Evolutionary conservation across 35 echinoderm and acorn worm genomes (phyloP).

Genomic region (Hemicentrotus pulcherrimus): DNA sequence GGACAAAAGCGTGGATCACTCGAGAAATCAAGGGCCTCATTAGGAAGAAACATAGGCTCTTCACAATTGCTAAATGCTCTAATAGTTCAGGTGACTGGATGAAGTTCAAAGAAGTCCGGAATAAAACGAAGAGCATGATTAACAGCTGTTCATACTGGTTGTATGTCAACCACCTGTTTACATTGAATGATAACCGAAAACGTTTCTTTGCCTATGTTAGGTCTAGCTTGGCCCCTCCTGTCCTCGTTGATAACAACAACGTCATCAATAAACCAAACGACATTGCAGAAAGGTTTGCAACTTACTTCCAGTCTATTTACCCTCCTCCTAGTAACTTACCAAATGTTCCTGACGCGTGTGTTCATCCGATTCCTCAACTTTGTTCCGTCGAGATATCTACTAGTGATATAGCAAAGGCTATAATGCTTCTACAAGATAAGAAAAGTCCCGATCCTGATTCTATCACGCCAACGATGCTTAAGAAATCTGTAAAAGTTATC

Average conservation of each 20-base stretch:
- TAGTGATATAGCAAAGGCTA: background rate
- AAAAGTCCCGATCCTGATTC: slow-evolving; percentile 41
- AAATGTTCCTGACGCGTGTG: background rate
- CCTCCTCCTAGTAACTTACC: slow-evolving; percentile 11
- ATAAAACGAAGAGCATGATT: slow-evolving; percentile 17
- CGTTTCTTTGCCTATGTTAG: slow-evolving; percentile 52
- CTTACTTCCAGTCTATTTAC: slow-evolving; percentile 44
- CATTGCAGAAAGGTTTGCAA: slow-evolving; percentile 40
- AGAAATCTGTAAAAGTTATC: background rate
- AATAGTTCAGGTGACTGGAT: slow-evolving; percentile 28
- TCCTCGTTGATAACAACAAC: background rate
- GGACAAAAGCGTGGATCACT: slow-evolving; percentile 31
- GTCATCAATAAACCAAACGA: slow-evolving; percentile 42
- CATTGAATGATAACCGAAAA: slow-evolving; percentile 20
- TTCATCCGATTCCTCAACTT: slow-evolving; percentile 27
- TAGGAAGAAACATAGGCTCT: slow-evolving; percentile 30
- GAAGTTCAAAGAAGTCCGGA: background rate
- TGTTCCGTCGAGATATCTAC: background rate
- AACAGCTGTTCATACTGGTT: slow-evolving; percentile 30
- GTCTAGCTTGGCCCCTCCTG: slow-evolving; percentile 38
- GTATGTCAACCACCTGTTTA: slow-evolving; percentile 35
- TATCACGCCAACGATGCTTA: slow-evolving; percentile 33
- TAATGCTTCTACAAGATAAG: slow-evolving; percentile 13
- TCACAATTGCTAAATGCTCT: background rate
- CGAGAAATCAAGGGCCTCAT: background rate